Percentiles rank a stretch among this genome's conserved stretches.
phyloP scores from a whole-genome alignment of 1,140 invertebrate genomes.

The Prorops nasuta region DNA sequence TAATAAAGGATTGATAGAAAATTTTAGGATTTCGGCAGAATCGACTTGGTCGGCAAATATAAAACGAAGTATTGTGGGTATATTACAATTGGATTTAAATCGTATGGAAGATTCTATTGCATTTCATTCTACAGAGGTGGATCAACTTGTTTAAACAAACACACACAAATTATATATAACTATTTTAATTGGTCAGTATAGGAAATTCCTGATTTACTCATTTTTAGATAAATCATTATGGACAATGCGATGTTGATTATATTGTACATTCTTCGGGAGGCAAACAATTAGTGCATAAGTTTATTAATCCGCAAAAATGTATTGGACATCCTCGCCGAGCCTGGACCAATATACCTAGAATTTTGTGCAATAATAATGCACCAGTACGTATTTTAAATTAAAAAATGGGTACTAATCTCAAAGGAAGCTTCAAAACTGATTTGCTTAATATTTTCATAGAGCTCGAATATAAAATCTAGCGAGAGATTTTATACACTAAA shows the following conservation, averaged over 20 bases:
- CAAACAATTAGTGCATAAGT: slow-evolving; percentile 46
- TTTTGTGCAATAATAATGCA: slow-evolving; percentile 43
- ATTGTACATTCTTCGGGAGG: slow-evolving; percentile 34
- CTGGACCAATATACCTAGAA: slow-evolving; percentile 48
- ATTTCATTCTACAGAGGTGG: slow-evolving; percentile 50
- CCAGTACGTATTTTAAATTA: slow-evolving; percentile 32
- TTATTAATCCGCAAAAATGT: slow-evolving; percentile 45
- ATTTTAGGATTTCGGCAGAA: slow-evolving; percentile 53
- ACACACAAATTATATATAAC: not conserved
- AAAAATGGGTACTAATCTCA: no score
- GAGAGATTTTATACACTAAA: slow-evolving; percentile 44
- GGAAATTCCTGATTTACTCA: not conserved
- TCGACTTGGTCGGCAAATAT: slow-evolving; percentile 68
- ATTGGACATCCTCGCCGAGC: slow-evolving; percentile 35
- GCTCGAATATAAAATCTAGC: slow-evolving; percentile 45
- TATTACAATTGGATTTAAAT: slow-evolving; percentile 59
- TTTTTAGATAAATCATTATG: slow-evolving; percentile 48
- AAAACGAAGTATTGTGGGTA: slow-evolving; percentile 64
- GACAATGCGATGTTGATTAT: slow-evolving; percentile 48
- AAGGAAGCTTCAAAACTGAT: no score
- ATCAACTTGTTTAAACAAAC: not conserved
- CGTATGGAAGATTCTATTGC: slow-evolving; percentile 38
- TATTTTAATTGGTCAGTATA: not conserved
- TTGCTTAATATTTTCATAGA: slow-evolving; percentile 10
- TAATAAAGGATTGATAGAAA: slow-evolving; percentile 43